Percentiles rank a stretch among this genome's conserved stretches.
Conservation (phyloP, 2,797 vertebrate genomes). For the Benthosema pterotum region DNA sequence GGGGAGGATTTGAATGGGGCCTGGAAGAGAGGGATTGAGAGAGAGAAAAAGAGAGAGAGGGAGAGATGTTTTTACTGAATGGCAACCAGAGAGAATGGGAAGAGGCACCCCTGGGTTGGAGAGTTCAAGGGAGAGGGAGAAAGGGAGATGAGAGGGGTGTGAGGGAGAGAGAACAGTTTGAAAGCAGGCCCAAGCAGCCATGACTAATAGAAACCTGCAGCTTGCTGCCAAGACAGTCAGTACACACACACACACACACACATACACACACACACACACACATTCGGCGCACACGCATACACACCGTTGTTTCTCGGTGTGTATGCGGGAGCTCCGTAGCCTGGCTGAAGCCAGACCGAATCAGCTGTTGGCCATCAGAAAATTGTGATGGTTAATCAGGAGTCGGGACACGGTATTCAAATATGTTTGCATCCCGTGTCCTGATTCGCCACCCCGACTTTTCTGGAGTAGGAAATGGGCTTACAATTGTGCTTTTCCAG, state of each 20-base stretch:
- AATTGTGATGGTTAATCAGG: no score
- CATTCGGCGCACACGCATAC: no score
- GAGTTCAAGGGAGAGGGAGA: slow-evolving; percentile 28
- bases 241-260: neutral
- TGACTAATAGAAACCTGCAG: slow-evolving; percentile 57
- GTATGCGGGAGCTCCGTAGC: no score
- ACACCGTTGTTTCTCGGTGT: no score
- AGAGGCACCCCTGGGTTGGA: slow-evolving; percentile 38
- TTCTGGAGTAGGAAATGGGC: no score
- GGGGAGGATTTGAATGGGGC: slow-evolving; percentile 54
- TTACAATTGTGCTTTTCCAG: no score
- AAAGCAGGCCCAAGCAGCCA: slow-evolving; percentile 51
- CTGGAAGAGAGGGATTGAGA: slow-evolving; percentile 52
- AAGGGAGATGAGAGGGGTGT: slow-evolving; percentile 7
- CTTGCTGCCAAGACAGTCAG: slow-evolving; percentile 49
- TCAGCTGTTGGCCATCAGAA: no score
- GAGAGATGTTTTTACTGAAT: slow-evolving; percentile 42
- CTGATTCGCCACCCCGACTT: no score
- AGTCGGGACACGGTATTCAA: no score
- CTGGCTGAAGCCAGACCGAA: no score
- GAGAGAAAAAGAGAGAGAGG: slow-evolving; percentile 36
- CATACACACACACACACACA: no score
- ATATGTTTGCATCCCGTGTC: no score
- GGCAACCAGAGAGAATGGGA: slow-evolving; percentile 16
- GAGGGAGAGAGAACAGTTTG: slow-evolving; percentile 34